Conservation (phyloP, 2,888 invertebrate species). For the Chironomus tentans region DNA sequence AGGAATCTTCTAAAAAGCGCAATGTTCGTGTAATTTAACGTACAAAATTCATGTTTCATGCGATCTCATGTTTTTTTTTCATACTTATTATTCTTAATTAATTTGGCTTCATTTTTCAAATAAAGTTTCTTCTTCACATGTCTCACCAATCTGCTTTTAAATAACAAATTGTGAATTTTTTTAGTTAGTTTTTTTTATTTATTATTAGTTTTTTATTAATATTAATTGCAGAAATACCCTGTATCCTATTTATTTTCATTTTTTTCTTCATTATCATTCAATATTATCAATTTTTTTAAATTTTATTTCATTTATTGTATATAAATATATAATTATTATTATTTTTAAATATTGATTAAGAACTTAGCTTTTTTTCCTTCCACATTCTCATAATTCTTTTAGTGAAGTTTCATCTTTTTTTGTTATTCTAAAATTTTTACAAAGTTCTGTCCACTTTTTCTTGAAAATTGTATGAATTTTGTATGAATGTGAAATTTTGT, state of each 20-base stretch:
- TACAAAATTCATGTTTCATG: constrained; percentile 7
- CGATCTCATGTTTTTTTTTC: background rate
- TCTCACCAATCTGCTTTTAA: background rate
- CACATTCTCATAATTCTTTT: background rate
- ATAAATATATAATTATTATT: constrained; percentile 29
- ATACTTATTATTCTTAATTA: background rate
- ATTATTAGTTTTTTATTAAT: constrained; percentile 43
- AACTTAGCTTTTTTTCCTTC: constrained; percentile 4
- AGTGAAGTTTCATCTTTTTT: background rate
- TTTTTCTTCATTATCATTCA: background rate
- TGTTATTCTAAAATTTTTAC: constrained; percentile 21
- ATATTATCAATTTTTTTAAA: constrained; percentile 3
- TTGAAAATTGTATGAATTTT: background rate
- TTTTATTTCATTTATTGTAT: constrained; percentile 10
- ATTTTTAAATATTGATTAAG: constrained; percentile 23
- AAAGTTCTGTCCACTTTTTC: background rate
- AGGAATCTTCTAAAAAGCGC: constrained; percentile 14
- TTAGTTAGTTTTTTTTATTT: background rate
- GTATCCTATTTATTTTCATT: constrained; percentile 57
- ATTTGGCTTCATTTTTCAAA: constrained; percentile 20
- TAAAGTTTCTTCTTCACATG: background rate
- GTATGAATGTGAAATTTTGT: too few species aligned
- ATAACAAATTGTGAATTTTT: constrained; percentile 3
- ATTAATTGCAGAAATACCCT: constrained; percentile 90
- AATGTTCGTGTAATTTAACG: background rate